These are phyloP conservation scores for Proctacanthus coquilletti DNA, from an alignment of 1,140 invertebrate species.

Conservation along the genomic window DNA sequence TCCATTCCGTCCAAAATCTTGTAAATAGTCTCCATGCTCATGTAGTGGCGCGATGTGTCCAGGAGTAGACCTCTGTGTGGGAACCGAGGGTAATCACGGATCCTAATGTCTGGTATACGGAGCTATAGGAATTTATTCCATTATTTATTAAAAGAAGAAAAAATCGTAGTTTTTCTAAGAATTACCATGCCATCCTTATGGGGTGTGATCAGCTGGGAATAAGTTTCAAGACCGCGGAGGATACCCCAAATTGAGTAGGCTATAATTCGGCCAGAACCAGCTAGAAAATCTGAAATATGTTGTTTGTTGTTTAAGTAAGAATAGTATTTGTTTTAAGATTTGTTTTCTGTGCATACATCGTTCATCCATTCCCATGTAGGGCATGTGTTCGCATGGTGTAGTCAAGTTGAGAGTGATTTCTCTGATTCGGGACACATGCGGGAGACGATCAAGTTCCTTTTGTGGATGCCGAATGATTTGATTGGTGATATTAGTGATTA, in stretches of 20 bases:
- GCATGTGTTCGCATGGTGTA: constrained; percentile 38
- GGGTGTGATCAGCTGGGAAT: constrained; percentile 41
- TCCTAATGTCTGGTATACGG: constrained; percentile 34
- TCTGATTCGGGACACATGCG: constrained; percentile 4
- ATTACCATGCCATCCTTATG: constrained; percentile 30
- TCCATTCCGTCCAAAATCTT: constrained; percentile 65
- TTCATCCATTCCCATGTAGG: constrained; percentile 52
- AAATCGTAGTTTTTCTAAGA: constrained; percentile 7
- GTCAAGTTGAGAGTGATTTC: constrained; percentile 36
- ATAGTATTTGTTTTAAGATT: constrained; percentile 12
- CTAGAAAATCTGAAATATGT: constrained; percentile 21
- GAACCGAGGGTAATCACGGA: constrained; percentile 58
- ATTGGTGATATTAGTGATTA: constrained; percentile 7
- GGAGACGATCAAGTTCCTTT: neutral
- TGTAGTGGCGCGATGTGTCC: constrained; percentile 71
- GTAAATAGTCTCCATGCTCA: constrained; percentile 46
- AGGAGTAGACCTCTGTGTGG: constrained; percentile 60
- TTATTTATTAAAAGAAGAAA: constrained; percentile 1
- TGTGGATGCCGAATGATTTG: constrained; percentile 3
- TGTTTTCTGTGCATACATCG: constrained; percentile 39
- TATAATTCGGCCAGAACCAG: constrained; percentile 7
- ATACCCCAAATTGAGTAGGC: constrained; percentile 55
- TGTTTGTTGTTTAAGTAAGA: constrained; percentile 9
- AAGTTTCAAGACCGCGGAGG: constrained; percentile 62
- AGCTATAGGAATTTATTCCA: constrained; percentile 40